phyloP scores from a whole-genome alignment of 2,797 vertebrate genomes.

The Melanotaenia maccullochi region DNA sequence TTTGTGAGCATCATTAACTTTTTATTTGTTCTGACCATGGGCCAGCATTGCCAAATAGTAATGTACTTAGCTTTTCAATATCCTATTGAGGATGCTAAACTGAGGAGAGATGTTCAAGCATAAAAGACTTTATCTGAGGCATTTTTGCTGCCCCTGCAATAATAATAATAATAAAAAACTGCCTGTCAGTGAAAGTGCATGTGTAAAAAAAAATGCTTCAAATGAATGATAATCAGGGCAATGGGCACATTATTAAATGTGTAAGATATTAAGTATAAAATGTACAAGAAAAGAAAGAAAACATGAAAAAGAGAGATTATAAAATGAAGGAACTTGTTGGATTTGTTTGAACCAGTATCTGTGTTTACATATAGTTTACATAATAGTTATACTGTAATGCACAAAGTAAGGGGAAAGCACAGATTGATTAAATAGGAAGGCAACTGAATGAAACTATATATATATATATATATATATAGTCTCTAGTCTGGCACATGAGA shows the following conservation, averaged over 20 bases:
- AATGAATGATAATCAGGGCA: neutral
- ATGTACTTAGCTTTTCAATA: slow-evolving; percentile 41
- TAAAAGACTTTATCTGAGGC: slow-evolving; percentile 23
- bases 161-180: neutral
- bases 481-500: too few species aligned
- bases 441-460: too few species aligned
- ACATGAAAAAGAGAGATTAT: neutral
- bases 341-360: too few species aligned
- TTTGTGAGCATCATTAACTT: neutral
- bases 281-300: neutral
- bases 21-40: neutral
- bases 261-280: neutral
- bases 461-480: too few species aligned
- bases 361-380: too few species aligned
- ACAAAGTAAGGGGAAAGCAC: too few species aligned
- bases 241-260: neutral
- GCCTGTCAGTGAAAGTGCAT: neutral
- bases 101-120: slow-evolving; percentile 35
- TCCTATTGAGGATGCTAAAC: slow-evolving; percentile 37
- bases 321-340: too few species aligned
- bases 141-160: slow-evolving; percentile 18
- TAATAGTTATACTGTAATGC: too few species aligned
- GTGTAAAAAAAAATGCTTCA: neutral
- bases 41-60: slow-evolving; percentile 25
- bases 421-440: too few species aligned